These are phyloP conservation scores for Polydrusus pterygomalis DNA, from an alignment of 2,888 invertebrate genomes.

Conservation along the genomic window DNA sequence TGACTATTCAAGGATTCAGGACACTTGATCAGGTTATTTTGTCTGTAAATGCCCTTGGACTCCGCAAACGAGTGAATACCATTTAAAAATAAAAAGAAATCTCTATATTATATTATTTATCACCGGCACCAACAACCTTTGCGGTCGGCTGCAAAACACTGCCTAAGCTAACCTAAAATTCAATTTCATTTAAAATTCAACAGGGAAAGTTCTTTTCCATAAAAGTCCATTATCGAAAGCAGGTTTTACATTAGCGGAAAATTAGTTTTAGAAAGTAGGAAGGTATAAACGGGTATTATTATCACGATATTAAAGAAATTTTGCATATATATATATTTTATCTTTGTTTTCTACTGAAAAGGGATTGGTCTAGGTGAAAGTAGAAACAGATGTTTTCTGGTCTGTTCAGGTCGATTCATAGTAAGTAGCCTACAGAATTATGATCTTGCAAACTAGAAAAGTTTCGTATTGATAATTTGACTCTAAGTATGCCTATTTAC, in stretches of 20 bases:
- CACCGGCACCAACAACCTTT: not conserved
- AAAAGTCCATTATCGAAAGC: not conserved
- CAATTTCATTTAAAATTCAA: constrained; percentile 4
- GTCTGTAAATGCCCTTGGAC: no score
- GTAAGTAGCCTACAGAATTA: no score
- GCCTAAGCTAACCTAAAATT: not conserved
- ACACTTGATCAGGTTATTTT: no score
- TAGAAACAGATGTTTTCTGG: no score
- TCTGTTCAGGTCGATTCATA: no score
- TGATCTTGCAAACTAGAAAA: no score
- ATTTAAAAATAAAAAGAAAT: not conserved
- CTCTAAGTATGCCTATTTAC: no score
- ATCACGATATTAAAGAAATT: not conserved
- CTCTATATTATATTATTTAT: not conserved
- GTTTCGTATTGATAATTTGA: no score
- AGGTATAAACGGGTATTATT: not conserved
- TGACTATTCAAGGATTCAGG: no score
- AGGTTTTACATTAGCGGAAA: constrained; percentile 11
- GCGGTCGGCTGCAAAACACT: not conserved
- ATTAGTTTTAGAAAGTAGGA: constrained; percentile 11
- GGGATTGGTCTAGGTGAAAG: no score
- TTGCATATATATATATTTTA: not conserved
- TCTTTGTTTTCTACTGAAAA: no score
- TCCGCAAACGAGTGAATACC: not conserved
- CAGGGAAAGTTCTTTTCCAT: not conserved